Conservation (phyloP, 2,113 vertebrate genomes). For the Gnathonemus echidnorhynchus region DNA sequence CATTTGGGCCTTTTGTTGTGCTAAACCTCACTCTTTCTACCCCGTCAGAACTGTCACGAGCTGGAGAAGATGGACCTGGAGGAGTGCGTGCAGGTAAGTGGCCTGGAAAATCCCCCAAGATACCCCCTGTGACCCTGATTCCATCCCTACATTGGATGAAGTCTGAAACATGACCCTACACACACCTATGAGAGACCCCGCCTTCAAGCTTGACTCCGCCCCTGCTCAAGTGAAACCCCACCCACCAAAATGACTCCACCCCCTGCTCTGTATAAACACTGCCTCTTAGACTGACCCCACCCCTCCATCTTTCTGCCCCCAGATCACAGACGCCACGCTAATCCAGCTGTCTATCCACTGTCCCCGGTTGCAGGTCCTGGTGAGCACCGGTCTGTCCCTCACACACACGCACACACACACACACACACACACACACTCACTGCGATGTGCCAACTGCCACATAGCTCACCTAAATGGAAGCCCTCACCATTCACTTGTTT, state of each 20-base stretch:
- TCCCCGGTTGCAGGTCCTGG: conserved; percentile 92
- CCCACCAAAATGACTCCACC: not conserved
- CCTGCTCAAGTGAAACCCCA: not conserved
- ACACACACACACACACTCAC: not conserved
- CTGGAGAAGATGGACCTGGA: conserved; percentile 99
- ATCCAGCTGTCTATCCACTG: conserved; percentile 97
- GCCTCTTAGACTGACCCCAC: not conserved
- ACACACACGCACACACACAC: too few species aligned
- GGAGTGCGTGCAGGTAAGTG: conserved; percentile 89
- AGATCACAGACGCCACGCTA: conserved; percentile 85
- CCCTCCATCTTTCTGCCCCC: not conserved
- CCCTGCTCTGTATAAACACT: not conserved
- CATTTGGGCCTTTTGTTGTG: not conserved
- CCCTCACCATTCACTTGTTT: not conserved
- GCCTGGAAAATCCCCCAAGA: not conserved
- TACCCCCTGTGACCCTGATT: not conserved
- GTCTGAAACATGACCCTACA: not conserved
- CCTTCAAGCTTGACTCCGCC: not conserved
- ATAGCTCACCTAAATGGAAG: not conserved
- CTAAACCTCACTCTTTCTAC: conserved; percentile 19
- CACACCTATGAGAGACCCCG: not conserved
- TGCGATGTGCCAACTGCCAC: not conserved
- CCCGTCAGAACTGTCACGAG: conserved; percentile 86
- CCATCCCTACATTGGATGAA: not conserved
- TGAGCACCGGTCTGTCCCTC: conserved; percentile 55